Evolutionary conservation across 2,113 vertebrate species (phyloP).

Genomic region (Nesogale talazaci): DNA sequence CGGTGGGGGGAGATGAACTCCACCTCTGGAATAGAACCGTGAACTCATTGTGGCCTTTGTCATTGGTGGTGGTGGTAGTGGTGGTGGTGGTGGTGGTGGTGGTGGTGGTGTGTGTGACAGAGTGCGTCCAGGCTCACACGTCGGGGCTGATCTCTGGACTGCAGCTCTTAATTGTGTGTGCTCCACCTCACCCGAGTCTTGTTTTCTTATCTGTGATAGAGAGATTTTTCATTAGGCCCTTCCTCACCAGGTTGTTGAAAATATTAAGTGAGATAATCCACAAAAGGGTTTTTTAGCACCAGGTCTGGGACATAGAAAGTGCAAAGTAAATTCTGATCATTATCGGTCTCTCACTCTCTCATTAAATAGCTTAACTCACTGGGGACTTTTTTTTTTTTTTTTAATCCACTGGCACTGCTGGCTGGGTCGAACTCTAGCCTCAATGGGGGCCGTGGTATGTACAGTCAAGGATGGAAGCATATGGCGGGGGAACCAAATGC

Average conservation of each 20-base stretch:
- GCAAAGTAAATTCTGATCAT: slow-evolving; percentile 27
- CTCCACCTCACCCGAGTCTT: not conserved
- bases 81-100: not conserved
- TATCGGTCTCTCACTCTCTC: not conserved
- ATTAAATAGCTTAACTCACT: slow-evolving; percentile 23
- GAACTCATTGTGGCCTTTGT: not conserved
- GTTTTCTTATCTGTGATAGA: not conserved
- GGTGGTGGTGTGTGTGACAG: not conserved
- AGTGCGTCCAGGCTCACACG: not conserved
- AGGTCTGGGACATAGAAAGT: not conserved
- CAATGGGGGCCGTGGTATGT: not conserved
- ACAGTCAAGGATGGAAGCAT: not conserved
- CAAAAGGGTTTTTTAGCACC: not conserved
- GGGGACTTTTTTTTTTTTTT: not conserved
- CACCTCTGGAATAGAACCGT: not conserved
- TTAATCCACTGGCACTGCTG: not conserved
- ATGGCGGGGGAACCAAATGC: not conserved
- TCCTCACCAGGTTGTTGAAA: slow-evolving; percentile 6
- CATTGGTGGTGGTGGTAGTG: not conserved
- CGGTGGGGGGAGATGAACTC: not conserved
- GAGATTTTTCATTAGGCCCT: not conserved
- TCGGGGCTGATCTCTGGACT: not conserved
- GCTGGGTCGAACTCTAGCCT: not conserved
- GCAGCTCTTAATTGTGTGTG: not conserved
- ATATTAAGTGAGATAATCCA: not conserved